A percentile compares a stretch with the other conserved stretches of the same genome.
Evolutionary conservation across 2,888 invertebrate genomes (phyloP).

Genomic region (Andrena dorsata): DNA sequence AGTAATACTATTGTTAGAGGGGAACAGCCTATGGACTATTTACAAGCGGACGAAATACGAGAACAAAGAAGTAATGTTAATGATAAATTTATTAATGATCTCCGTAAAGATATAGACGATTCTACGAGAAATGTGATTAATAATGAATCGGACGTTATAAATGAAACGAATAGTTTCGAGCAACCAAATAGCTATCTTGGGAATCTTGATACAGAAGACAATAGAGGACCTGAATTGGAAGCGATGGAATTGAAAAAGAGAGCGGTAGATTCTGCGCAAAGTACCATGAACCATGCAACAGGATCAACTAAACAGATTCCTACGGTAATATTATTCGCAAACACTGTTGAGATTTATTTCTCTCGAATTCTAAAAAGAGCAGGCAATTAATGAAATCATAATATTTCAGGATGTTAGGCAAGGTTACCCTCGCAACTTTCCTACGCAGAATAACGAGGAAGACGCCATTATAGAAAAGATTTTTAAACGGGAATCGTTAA

Average conservation of each 20-base stretch:
- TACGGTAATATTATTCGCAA: slow-evolving; percentile 3
- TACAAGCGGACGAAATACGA: slow-evolving; percentile 72
- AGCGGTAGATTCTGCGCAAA: neutral
- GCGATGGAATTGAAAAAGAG: slow-evolving; percentile 1
- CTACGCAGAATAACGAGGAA: slow-evolving; percentile 51
- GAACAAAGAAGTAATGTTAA: slow-evolving; percentile 74
- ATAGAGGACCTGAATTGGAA: neutral
- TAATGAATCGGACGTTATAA: neutral
- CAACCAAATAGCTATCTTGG: neutral
- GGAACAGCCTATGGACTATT: slow-evolving; percentile 55
- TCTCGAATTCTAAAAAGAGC: neutral
- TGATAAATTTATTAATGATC: slow-evolving; percentile 5
- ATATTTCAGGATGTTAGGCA: slow-evolving; percentile 31
- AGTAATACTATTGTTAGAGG: slow-evolving; percentile 48
- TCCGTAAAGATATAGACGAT: slow-evolving; percentile 5
- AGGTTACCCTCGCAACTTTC: slow-evolving; percentile 11
- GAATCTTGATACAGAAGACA: neutral
- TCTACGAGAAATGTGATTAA: neutral
- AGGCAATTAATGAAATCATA: neutral
- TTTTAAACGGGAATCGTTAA: slow-evolving; percentile 73
- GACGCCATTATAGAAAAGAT: slow-evolving; percentile 70
- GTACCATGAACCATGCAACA: neutral
- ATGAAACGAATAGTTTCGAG: neutral
- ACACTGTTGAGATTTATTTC: neutral
- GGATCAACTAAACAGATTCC: slow-evolving; percentile 1